Evolutionary conservation across 2,888 invertebrate species (phyloP).

Genomic region (Drepana falcataria): DNA sequence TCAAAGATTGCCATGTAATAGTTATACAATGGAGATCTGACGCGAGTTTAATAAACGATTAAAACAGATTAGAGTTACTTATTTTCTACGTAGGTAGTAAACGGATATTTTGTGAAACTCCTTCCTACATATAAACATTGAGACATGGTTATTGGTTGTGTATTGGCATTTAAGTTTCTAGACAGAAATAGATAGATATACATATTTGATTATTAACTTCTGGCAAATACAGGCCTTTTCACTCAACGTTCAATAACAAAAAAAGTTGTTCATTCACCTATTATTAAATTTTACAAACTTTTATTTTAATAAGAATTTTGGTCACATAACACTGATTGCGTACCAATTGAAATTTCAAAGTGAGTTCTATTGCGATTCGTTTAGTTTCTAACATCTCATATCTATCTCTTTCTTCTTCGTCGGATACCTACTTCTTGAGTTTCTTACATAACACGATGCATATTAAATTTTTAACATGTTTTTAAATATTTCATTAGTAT

Average conservation of each 20-base stretch:
- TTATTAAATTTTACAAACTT: too few species aligned
- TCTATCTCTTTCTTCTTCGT: too few species aligned
- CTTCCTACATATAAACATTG: slow-evolving; percentile 36
- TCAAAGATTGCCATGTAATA: slow-evolving; percentile 47
- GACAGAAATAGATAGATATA: background rate
- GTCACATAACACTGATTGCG: too few species aligned
- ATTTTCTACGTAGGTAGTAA: slow-evolving; percentile 24
- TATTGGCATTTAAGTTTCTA: too few species aligned
- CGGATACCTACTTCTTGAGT: too few species aligned
- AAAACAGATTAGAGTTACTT: slow-evolving; percentile 29
- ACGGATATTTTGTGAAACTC: slow-evolving; percentile 14
- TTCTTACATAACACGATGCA: too few species aligned
- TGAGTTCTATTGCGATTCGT: too few species aligned
- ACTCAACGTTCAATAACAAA: background rate
- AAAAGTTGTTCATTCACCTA: too few species aligned
- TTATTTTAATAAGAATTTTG: too few species aligned
- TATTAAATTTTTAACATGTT: too few species aligned
- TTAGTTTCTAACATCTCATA: too few species aligned
- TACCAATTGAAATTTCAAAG: too few species aligned
- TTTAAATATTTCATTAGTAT: background rate
- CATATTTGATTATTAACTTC: slow-evolving; percentile 41
- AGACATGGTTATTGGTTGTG: slow-evolving; percentile 24
- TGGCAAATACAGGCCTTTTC: slow-evolving; percentile 65
- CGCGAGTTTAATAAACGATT: slow-evolving; percentile 59
- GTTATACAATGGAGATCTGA: slow-evolving; percentile 50